phyloP scores from a whole-genome alignment of 1,140 invertebrate genomes.

The Elysia chlorotica region DNA sequence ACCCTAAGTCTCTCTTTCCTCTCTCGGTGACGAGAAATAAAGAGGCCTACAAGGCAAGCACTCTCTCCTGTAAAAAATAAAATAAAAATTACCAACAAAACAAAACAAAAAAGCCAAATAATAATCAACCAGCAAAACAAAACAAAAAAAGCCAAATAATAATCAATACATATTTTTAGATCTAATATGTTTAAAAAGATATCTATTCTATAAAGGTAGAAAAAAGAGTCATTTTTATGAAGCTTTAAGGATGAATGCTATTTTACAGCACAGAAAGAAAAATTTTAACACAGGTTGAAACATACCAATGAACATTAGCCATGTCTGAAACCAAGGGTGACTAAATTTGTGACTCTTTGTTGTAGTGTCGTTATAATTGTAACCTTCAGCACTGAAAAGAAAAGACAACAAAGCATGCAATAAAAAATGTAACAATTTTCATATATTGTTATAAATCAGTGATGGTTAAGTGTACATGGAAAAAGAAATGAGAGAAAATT shows the following conservation, averaged over 20 bases:
- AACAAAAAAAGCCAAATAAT: neutral
- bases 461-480: neutral
- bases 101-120: neutral
- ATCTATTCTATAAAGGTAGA: no score
- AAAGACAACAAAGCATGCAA: neutral
- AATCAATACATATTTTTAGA: conserved; percentile 4
- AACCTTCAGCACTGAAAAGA: conserved; percentile 42
- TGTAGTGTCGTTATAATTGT: conserved; percentile 39
- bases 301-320: conserved; percentile 57
- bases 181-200: neutral
- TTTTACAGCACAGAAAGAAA: neutral
- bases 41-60: conserved; percentile 47
- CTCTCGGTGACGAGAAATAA: conserved; percentile 41
- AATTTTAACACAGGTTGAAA: neutral
- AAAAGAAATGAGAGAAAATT: neutral
- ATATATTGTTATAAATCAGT: neutral
- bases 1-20: conserved; percentile 38
- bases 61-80: conserved; percentile 43
- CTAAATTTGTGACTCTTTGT: conserved; percentile 48
- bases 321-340: conserved; percentile 59
- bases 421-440: neutral
- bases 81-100: neutral
- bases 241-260: no score
- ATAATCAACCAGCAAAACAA: conserved; percentile 5
- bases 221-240: neutral